phyloP scores from a whole-genome alignment of 2,888 invertebrate species.

The Resseliella maxima region DNA sequence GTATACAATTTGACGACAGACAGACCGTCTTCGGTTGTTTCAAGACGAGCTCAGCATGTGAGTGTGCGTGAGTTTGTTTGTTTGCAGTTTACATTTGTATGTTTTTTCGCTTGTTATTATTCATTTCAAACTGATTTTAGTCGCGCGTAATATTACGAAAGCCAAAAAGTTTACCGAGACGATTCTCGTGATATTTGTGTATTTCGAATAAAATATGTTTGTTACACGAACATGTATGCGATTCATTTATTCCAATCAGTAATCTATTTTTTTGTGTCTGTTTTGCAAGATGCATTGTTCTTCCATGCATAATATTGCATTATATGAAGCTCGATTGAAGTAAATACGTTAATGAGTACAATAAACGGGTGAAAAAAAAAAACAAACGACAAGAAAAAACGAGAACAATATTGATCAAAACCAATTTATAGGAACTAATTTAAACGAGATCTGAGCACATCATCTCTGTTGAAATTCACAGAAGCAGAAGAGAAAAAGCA shows the following conservation, averaged over 20 bases:
- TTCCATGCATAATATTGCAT: not conserved
- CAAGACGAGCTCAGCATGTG: not conserved
- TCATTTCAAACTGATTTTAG: not conserved
- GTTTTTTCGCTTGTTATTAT: not conserved
- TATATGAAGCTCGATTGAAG: too few relatives aligned
- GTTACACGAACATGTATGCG: not conserved
- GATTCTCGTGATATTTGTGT: too few relatives aligned
- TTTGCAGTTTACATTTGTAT: not conserved
- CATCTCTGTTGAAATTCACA: not conserved
- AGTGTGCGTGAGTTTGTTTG: not conserved
- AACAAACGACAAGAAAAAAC: not conserved
- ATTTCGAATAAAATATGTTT: not conserved
- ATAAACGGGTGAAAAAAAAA: too few relatives aligned
- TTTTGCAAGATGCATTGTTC: not conserved
- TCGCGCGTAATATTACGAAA: not conserved
- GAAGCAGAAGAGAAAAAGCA: not conserved
- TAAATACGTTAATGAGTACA: not conserved
- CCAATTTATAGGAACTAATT: slow-evolving; percentile 27
- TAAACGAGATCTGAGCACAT: not conserved
- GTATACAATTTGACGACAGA: slow-evolving; percentile 24
- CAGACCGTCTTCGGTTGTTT: slow-evolving; percentile 34
- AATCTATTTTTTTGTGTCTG: not conserved
- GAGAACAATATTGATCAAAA: slow-evolving; percentile 39
- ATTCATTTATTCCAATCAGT: slow-evolving; percentile 33
- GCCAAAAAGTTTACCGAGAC: too few relatives aligned